Conservation (phyloP, 2,888 invertebrate genomes). For the Operophtera brumata region DNA sequence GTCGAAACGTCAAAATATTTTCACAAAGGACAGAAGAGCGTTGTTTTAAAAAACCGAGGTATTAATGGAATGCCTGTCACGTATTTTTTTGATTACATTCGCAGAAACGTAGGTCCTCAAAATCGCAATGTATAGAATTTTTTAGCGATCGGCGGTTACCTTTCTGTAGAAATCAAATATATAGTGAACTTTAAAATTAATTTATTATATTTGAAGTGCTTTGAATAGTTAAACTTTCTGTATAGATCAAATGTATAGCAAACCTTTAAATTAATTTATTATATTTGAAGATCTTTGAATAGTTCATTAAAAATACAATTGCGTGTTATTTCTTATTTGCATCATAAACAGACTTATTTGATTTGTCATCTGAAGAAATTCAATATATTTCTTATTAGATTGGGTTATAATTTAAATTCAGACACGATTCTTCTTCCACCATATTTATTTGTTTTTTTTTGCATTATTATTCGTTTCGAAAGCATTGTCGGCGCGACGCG, state of each 20-base stretch:
- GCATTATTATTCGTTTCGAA: slow-evolving; percentile 59
- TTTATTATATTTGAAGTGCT: no score
- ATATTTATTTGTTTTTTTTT: slow-evolving; percentile 54
- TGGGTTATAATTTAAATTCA: slow-evolving; percentile 46
- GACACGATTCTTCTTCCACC: slow-evolving; percentile 43
- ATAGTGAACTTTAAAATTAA: neutral
- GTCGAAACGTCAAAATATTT: slow-evolving; percentile 71
- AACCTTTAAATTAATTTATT: no score
- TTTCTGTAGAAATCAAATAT: neutral
- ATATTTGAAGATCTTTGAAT: no score
- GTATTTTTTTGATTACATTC: slow-evolving; percentile 64
- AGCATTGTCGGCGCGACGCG: slow-evolving; percentile 66
- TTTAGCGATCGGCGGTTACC: neutral
- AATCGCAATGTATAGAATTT: slow-evolving; percentile 48
- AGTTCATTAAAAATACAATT: neutral
- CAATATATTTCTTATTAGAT: slow-evolving; percentile 32
- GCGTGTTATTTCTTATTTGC: neutral
- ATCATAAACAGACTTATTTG: neutral
- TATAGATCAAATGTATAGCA: no score
- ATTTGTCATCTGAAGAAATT: neutral
- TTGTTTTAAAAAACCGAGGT: slow-evolving; percentile 71
- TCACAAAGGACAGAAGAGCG: slow-evolving; percentile 56
- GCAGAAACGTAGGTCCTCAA: slow-evolving; percentile 56
- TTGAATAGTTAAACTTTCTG: no score
- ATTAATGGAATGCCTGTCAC: slow-evolving; percentile 77